These are phyloP conservation scores for Philantomba maxwellii DNA, from an alignment of 2,113 vertebrate genomes.

Conservation along the genomic window DNA sequence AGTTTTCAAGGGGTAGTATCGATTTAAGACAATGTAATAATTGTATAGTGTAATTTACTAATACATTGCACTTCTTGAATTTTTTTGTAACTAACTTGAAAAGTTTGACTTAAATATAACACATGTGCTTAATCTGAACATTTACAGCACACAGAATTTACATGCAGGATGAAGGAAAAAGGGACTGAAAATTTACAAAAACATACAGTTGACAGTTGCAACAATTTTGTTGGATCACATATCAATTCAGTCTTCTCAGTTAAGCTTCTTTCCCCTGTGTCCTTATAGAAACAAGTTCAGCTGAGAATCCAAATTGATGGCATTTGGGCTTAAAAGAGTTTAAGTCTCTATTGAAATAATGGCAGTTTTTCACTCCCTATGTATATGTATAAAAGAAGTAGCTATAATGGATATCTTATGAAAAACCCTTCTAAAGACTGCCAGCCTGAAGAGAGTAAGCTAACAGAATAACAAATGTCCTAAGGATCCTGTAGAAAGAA, in stretches of 20 bases:
- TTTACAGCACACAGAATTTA: background rate
- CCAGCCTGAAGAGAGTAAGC: slow-evolving; percentile 28
- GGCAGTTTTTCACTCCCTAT: slow-evolving; percentile 14
- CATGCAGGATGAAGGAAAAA: background rate
- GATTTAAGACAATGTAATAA: background rate
- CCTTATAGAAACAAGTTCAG: slow-evolving; percentile 23
- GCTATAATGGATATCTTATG: slow-evolving; percentile 27
- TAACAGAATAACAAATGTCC: slow-evolving; percentile 48
- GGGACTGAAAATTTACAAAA: background rate
- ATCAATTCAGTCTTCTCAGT: background rate
- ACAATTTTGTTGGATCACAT: background rate
- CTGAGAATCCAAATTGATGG: slow-evolving; percentile 24
- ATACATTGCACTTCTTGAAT: background rate
- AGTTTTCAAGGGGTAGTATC: background rate
- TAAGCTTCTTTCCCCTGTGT: background rate
- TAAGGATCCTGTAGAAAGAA: slow-evolving; percentile 24
- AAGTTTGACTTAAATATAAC: slow-evolving; percentile 34
- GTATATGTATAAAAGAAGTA: slow-evolving; percentile 19
- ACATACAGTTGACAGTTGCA: background rate
- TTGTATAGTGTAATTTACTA: background rate
- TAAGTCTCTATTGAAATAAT: slow-evolving; percentile 7
- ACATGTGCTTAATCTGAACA: background rate
- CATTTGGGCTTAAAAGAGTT: slow-evolving; percentile 19
- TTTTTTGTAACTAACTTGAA: slow-evolving; percentile 8
- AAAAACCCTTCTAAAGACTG: slow-evolving; percentile 34